Percentiles rank a stretch among this genome's conserved stretches.
Evolutionary conservation across 2,888 invertebrate species (phyloP).

Genomic region (Blera fallax): DNA sequence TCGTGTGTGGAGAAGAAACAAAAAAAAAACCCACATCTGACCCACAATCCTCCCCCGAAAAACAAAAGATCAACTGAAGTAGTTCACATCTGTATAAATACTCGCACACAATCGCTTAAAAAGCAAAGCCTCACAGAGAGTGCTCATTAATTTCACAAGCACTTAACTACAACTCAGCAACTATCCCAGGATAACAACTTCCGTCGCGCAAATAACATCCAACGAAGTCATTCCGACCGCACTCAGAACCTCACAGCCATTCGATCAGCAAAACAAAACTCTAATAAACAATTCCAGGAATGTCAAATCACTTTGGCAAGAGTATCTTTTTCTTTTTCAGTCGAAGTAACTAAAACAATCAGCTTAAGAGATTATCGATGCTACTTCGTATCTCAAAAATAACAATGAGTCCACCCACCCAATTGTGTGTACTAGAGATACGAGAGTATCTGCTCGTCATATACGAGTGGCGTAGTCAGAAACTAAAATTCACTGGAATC

Average conservation of each 20-base stretch:
- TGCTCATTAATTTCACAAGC: slow-evolving; percentile 38
- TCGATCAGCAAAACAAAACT: slow-evolving; percentile 30
- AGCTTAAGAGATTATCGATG: slow-evolving; percentile 59
- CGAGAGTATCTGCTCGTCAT: not conserved
- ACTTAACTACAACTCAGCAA: slow-evolving; percentile 17
- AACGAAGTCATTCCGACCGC: not conserved
- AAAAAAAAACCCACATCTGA: not conserved
- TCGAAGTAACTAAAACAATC: slow-evolving; percentile 63
- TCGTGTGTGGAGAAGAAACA: no score
- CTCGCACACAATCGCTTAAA: not conserved
- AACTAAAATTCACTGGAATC: slow-evolving; percentile 8
- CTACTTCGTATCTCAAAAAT: slow-evolving; percentile 27
- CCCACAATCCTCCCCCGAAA: no score
- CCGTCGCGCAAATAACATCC: not conserved
- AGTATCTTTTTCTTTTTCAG: slow-evolving; percentile 29
- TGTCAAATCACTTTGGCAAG: slow-evolving; percentile 44
- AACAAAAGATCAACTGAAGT: not conserved
- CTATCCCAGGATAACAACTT: not conserved
- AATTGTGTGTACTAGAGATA: not conserved
- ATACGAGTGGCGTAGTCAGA: not conserved
- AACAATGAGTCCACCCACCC: slow-evolving; percentile 11
- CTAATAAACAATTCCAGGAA: slow-evolving; percentile 39
- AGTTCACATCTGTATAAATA: not conserved
- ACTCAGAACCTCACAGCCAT: slow-evolving; percentile 31
- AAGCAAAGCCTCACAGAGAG: not conserved